Evolutionary conservation across 2,888 invertebrate species (phyloP).

Genomic region (Linnaemya vulpina): DNA sequence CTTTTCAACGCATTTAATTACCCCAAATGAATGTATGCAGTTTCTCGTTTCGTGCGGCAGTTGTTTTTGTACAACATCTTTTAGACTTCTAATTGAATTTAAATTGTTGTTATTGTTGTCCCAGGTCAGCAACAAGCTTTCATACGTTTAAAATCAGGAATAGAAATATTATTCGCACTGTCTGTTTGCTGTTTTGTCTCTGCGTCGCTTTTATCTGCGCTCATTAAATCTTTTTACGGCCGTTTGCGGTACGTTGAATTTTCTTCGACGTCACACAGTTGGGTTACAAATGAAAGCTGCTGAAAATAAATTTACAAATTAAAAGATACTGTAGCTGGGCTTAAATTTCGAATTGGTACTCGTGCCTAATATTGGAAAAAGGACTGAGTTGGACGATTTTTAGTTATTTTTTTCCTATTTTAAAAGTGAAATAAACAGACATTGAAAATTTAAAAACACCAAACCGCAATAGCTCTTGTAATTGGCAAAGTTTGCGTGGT

Average conservation of each 20-base stretch:
- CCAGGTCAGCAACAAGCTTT: constrained; percentile 55
- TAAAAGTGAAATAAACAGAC: too few species aligned
- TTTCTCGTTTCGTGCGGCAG: constrained; percentile 74
- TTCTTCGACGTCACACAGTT: constrained; percentile 9
- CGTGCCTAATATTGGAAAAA: too few species aligned
- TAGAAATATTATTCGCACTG: neutral
- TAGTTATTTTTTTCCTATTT: too few species aligned
- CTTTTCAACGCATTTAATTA: constrained; percentile 72
- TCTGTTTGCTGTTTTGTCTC: neutral
- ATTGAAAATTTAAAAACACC: too few species aligned
- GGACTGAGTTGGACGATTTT: too few species aligned
- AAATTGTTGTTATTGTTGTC: constrained; percentile 47
- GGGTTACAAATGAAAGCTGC: too few species aligned
- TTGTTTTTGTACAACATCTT: neutral
- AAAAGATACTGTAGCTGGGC: too few species aligned
- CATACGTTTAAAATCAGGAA: neutral
- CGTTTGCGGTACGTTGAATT: constrained; percentile 67
- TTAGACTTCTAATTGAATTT: constrained; percentile 53
- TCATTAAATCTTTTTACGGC: constrained; percentile 68
- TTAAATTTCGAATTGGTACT: too few species aligned
- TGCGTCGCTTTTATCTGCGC: too few species aligned
- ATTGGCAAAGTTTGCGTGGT: too few species aligned
- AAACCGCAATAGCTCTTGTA: too few species aligned
- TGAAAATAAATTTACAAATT: too few species aligned
- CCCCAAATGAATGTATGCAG: constrained; percentile 75